These are phyloP conservation scores for Decapterus maruadsi DNA, from an alignment of 2,797 vertebrate genomes.

Conservation along the genomic window DNA sequence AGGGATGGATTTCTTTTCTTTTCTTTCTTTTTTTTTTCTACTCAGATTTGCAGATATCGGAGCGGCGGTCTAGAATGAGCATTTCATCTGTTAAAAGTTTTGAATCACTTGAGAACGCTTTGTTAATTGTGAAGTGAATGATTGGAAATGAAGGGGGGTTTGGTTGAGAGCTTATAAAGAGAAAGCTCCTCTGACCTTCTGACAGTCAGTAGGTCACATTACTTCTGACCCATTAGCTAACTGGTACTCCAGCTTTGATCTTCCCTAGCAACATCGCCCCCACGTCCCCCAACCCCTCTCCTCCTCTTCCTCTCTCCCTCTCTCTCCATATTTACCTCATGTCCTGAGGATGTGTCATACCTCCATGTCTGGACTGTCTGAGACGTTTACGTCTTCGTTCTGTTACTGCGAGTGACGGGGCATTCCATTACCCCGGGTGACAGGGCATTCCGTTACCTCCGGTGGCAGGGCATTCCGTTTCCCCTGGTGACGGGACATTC, in stretches of 20 bases:
- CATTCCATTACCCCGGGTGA: slow-evolving; percentile 43
- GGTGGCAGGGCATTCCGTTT: slow-evolving; percentile 51
- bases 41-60: neutral
- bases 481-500: slow-evolving; percentile 61
- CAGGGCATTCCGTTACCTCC: slow-evolving; percentile 45
- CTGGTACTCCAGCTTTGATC: slow-evolving; percentile 69
- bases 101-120: neutral
- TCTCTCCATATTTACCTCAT: slow-evolving; percentile 63
- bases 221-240: slow-evolving; percentile 77
- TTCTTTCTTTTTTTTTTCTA: neutral
- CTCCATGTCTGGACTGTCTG: slow-evolving; percentile 69
- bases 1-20: neutral
- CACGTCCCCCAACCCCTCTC: too few species aligned
- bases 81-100: neutral
- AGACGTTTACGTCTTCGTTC: slow-evolving; percentile 68
- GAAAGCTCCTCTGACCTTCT: slow-evolving; percentile 57
- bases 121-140: slow-evolving; percentile 9
- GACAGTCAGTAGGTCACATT: slow-evolving; percentile 76
- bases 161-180: slow-evolving; percentile 15
- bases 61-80: neutral
- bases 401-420: slow-evolving; percentile 64
- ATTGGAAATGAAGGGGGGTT: slow-evolving; percentile 14
- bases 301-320: slow-evolving; percentile 32
- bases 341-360: slow-evolving; percentile 67
- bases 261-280: slow-evolving; percentile 62